Evolutionary conservation across 1,140 invertebrate species (phyloP), one percentile per base, ranked within the genome.

Genomic region (Neuroterus valhalla): DNA sequence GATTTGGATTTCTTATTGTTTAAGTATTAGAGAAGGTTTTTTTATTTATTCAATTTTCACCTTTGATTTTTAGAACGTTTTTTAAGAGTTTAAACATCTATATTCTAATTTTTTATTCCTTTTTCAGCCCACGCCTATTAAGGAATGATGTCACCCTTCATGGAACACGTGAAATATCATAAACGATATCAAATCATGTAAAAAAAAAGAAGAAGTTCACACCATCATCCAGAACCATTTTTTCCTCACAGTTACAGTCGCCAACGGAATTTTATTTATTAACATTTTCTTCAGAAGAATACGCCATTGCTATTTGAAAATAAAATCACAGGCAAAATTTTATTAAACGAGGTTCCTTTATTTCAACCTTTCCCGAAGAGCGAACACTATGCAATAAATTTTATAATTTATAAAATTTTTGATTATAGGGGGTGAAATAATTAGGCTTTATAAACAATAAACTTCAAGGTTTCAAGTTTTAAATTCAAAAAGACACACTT

Each of bases 71-170:
- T 62, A 23, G 21, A 62, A 62, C 55, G 55, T 14, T 2, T 62
- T n/a, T 15, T n/a, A 15, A n/a, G 19, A n/a, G n/a, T n/a, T n/a
- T 55, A 31, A 15, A 14, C 8, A 14, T 62, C 26, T 15, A 31
- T 14, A n/a, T 15, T 31, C 4, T 62, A 15, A 26, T 55, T 79
- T 74, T 45, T 75, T n/a, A n/a, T n/a, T 79, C 82, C 78, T 81
- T 79, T 83, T 89, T 86, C 87, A 89, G 88, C 88, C 84, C 83
- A 86, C 78, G 85, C 75, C 80, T 79, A 85, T 81, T 89, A 88
- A 86, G 82, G 84, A 87, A 80, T 77, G 72, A 71, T 77, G 77
- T 81, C 85, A 78, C 68, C 82, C 84, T 79, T 74, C 68, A 79
- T 75, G 84, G 80, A 86, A 83, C 76, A 79, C 80, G 82, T 80